Evolutionary conservation across 2,888 invertebrate genomes (phyloP).

Genomic region (Dolomedes plantarius): DNA sequence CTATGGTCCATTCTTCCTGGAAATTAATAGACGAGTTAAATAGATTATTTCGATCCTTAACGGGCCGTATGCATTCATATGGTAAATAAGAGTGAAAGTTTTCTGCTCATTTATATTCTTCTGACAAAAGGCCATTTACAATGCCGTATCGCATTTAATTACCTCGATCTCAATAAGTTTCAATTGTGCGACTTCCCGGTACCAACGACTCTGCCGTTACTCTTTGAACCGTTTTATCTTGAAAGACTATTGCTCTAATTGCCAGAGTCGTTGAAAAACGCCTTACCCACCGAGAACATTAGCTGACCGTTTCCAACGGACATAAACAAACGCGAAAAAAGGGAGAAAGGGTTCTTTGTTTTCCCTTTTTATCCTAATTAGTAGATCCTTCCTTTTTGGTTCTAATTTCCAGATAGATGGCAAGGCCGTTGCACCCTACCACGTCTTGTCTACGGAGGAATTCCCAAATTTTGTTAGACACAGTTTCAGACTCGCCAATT

Average conservation of each 20-base stretch:
- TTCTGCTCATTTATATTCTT: neutral
- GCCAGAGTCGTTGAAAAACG: neutral
- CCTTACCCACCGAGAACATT: neutral
- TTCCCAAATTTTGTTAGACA: neutral
- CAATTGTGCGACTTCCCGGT: neutral
- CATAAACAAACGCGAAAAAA: neutral
- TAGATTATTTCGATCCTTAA: too few species aligned
- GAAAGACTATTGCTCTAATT: neutral
- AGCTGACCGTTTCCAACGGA: neutral
- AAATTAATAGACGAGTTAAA: too few species aligned
- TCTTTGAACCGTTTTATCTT: neutral
- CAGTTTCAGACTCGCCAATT: neutral
- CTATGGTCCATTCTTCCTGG: too few species aligned
- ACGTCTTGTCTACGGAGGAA: neutral
- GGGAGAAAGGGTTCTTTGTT: neutral
- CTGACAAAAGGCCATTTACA: too few species aligned
- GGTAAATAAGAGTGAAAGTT: too few species aligned
- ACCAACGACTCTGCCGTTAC: neutral
- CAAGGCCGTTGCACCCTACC: neutral
- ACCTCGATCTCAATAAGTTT: neutral
- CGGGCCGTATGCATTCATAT: too few species aligned
- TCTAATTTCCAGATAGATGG: neutral
- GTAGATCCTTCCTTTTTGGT: neutral
- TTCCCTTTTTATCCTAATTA: neutral
- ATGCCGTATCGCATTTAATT: neutral